Evolutionary conservation across 2,797 vertebrate genomes (phyloP).

Genomic region (Philypnodon macrostomus): DNA sequence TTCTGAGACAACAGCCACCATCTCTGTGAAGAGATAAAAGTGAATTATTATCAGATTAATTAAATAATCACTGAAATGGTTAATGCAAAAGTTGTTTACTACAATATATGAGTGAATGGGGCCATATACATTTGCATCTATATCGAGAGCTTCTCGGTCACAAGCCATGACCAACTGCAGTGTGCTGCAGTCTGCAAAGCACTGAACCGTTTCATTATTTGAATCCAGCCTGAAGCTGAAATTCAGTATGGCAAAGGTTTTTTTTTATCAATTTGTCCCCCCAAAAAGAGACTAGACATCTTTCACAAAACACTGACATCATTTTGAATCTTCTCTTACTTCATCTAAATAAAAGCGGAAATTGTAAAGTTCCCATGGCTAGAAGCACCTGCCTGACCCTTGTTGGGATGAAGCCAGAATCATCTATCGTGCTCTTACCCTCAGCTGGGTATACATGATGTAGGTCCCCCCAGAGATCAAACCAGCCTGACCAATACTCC

Average conservation of each 20-base stretch:
- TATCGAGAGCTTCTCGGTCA: constrained; percentile 10
- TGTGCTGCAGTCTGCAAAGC: constrained; percentile 38
- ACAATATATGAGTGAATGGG: constrained; percentile 25
- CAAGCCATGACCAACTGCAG: constrained; percentile 46
- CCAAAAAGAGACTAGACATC: no score
- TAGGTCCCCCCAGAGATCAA: constrained; percentile 88
- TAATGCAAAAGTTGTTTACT: constrained; percentile 14
- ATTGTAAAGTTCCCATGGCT: constrained; percentile 23
- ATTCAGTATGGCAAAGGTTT: constrained; percentile 23
- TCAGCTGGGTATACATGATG: constrained; percentile 86
- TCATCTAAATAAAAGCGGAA: no score
- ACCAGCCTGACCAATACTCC: constrained; percentile 96
- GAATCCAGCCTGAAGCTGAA: constrained; percentile 42
- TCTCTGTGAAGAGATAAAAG: constrained; percentile 42
- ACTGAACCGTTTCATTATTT: constrained; percentile 50
- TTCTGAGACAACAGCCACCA: constrained; percentile 73
- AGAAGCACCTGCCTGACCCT: constrained; percentile 22
- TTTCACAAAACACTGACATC: no score
- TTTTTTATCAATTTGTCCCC: no score
- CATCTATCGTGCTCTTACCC: constrained; percentile 77
- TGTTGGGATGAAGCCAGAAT: constrained; percentile 27
- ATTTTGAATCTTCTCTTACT: no score
- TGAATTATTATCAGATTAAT: constrained; percentile 22
- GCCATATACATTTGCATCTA: constrained; percentile 20
- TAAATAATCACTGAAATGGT: constrained; percentile 51